Evolutionary conservation across 1,140 invertebrate genomes (phyloP).

Genomic region (Diprion similis): DNA sequence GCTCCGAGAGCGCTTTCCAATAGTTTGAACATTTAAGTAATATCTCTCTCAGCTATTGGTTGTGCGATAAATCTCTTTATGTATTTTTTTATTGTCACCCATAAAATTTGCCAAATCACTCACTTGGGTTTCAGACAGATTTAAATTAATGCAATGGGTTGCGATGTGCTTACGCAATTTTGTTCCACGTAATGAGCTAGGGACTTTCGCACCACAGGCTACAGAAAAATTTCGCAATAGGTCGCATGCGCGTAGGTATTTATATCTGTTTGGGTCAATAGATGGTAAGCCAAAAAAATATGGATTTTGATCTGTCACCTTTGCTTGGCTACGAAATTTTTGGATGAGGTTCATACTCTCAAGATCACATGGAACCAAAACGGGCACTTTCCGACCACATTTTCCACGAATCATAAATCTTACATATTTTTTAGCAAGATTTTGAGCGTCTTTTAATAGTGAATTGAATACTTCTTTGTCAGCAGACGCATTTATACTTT

Average conservation of each 20-base stretch:
- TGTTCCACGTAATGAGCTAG: slow-evolving; percentile 18
- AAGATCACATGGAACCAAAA: slow-evolving; percentile 15
- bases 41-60: background rate
- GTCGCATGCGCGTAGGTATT: slow-evolving; percentile 16
- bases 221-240: slow-evolving; percentile 20
- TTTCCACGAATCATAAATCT: slow-evolving; percentile 27
- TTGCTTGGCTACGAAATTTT: slow-evolving; percentile 11
- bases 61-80: slow-evolving; percentile 12
- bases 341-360: slow-evolving; percentile 18
- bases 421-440: slow-evolving; percentile 23
- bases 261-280: slow-evolving; percentile 11
- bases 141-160: slow-evolving; percentile 16
- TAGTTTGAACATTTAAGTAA: too few species aligned
- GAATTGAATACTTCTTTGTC: too few species aligned
- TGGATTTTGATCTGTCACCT: slow-evolving; percentile 9
- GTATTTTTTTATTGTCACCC: slow-evolving; percentile 13
- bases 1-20: slow-evolving; percentile 8
- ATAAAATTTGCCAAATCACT: slow-evolving; percentile 18
- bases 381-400: slow-evolving; percentile 17
- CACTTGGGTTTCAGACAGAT: slow-evolving; percentile 18
- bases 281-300: slow-evolving; percentile 21
- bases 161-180: slow-evolving; percentile 26
- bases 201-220: slow-evolving; percentile 15
- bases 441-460: too few species aligned
- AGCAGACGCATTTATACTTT: too few species aligned